phyloP scores from a whole-genome alignment of 2,113 vertebrate genomes.

The Sitta europaea region DNA sequence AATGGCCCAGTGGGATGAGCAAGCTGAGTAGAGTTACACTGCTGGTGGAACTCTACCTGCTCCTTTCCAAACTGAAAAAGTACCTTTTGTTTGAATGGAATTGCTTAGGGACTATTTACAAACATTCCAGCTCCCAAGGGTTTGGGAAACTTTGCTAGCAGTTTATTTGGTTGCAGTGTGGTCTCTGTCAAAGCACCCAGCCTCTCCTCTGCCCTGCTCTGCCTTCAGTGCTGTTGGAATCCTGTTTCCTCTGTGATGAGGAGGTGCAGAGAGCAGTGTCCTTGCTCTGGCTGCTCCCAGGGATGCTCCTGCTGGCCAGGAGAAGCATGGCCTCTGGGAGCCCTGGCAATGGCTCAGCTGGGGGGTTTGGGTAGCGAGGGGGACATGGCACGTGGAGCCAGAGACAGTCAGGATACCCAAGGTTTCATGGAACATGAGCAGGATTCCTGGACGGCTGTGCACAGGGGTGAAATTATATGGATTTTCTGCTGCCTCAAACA shows the following conservation, averaged over 20 bases:
- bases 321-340: neutral
- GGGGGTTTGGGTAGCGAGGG: neutral
- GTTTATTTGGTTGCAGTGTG: neutral
- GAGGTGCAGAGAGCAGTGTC: neutral
- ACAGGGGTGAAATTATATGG: neutral
- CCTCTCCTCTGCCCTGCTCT: neutral
- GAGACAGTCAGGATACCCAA: neutral
- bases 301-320: neutral
- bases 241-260: neutral
- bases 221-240: neutral
- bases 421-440: neutral
- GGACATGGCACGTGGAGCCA: fast-evolving
- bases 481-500: neutral
- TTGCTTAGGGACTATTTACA: neutral
- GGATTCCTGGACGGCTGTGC: neutral
- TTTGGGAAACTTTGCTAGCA: neutral
- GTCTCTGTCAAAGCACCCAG: neutral
- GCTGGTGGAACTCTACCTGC: neutral
- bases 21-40: neutral
- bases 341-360: neutral
- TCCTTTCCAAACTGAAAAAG: neutral
- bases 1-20: neutral
- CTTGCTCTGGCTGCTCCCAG: neutral
- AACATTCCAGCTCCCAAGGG: neutral
- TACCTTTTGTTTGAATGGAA: neutral